These are phyloP conservation scores for Holacanthella duospinosa DNA, from an alignment of 2,888 invertebrate species.

Conservation along the genomic window DNA sequence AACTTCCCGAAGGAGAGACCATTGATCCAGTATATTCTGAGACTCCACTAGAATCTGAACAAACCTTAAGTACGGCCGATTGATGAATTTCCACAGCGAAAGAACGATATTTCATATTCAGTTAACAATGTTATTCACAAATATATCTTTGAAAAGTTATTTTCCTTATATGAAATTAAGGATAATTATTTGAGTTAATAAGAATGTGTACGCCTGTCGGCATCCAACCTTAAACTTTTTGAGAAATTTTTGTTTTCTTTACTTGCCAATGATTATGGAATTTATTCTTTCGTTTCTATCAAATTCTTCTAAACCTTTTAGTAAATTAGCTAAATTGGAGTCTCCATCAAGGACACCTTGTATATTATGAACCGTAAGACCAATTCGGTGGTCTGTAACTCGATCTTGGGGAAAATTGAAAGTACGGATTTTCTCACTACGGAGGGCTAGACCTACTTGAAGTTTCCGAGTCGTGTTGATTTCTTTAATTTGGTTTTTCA, in stretches of 20 bases:
- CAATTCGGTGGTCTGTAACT: constrained; percentile 83
- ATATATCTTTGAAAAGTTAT: too few relatives aligned
- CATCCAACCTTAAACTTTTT: too few relatives aligned
- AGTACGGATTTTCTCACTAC: constrained; percentile 95
- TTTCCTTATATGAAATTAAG: too few relatives aligned
- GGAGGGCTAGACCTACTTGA: constrained; percentile 60
- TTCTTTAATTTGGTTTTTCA: constrained; percentile 50
- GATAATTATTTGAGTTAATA: too few relatives aligned
- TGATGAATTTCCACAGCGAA: too few relatives aligned
- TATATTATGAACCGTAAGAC: constrained; percentile 59
- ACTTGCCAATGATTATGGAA: background rate
- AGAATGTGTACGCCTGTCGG: too few relatives aligned
- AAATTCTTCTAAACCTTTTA: constrained; percentile 2
- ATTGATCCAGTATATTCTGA: constrained; percentile 16
- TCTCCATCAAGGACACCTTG: constrained; percentile 61
- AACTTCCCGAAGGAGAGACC: constrained; percentile 45
- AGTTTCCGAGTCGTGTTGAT: constrained; percentile 40
- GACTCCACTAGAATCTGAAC: too few relatives aligned
- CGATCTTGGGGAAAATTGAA: constrained; percentile 93
- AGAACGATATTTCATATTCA: too few relatives aligned
- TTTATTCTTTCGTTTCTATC: constrained; percentile 6
- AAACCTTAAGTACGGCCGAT: too few relatives aligned
- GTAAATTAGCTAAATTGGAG: background rate
- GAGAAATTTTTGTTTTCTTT: too few relatives aligned
- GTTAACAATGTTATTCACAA: too few relatives aligned